Conservation (phyloP, 2,113 vertebrate genomes). For the Tringa solitaria region DNA sequence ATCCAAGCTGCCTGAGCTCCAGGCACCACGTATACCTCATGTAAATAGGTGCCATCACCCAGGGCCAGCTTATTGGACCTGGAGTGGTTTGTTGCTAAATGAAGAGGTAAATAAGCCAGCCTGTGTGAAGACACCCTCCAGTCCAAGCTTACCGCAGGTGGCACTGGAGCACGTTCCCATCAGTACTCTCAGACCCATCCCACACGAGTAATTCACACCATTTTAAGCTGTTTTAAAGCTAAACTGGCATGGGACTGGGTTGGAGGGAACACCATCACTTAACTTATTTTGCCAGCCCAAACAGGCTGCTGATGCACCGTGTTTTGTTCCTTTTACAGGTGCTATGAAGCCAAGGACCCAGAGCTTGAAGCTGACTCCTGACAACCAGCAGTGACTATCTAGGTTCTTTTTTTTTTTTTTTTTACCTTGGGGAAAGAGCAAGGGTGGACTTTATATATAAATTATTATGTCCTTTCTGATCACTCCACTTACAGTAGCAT, state of each 20-base stretch:
- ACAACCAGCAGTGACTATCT: neutral
- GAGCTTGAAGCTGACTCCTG: neutral
- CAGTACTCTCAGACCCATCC: neutral
- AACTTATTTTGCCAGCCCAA: neutral
- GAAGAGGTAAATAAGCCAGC: neutral
- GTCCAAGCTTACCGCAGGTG: neutral
- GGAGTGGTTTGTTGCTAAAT: neutral
- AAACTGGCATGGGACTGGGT: neutral
- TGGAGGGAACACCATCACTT: neutral
- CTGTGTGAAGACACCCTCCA: neutral
- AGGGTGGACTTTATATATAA: slow-evolving; percentile 20
- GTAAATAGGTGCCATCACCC: neutral
- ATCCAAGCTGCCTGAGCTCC: neutral
- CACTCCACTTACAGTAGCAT: neutral
- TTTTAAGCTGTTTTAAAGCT: neutral
- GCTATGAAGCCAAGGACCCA: slow-evolving; percentile 32
- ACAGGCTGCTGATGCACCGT: neutral
- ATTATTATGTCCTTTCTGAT: slow-evolving; percentile 37
- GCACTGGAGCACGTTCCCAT: neutral
- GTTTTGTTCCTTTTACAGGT: slow-evolving; percentile 22
- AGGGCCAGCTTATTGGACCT: neutral
- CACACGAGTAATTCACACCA: fast-evolving
- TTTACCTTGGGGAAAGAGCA: neutral
- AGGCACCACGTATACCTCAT: neutral
- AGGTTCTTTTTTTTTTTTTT: neutral